Evolutionary conservation across 1,140 invertebrate genomes (phyloP), one percentile per base, ranked within the genome.

Genomic region (Doryteuthis pealeii): DNA sequence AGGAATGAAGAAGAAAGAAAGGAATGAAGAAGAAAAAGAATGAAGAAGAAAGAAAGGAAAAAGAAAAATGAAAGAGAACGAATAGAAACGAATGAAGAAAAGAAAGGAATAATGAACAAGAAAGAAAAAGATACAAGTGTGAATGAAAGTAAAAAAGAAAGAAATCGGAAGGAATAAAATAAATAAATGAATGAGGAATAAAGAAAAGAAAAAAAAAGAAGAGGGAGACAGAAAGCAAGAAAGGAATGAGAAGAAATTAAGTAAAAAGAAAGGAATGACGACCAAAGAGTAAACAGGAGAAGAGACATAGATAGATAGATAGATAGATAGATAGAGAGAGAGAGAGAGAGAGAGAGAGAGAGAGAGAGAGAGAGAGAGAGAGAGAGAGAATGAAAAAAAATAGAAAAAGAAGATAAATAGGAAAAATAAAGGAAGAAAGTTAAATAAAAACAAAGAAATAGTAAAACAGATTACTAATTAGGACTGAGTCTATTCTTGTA

Each of bases 331-430:
- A n/a, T n/a, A n/a, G n/a, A n/a, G n/a, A n/a, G n/a, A n/a, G 45
- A 49, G 45, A 49, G 45, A 49, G 45, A 49, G 45, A 49, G 45
- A 49, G 45, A 49, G 45, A 10, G 45, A 49, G 8, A 49, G 45
- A 49, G 45, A 49, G 45, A 49, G 45, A 49, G 45, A 49, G 45
- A 49, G 45, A 49, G 45, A 49, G 45, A 49, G 45, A 49, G 45
- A 49, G 45, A 49, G 45, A 49, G 66, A 49, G n/a, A n/a, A n/a
- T n/a, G n/a, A n/a, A n/a, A n/a, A n/a, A n/a, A n/a, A n/a, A n/a
- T n/a, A n/a, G n/a, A n/a, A n/a, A n/a, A n/a, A n/a, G n/a, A n/a
- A n/a, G n/a, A n/a, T n/a, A n/a, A n/a, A n/a, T n/a, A n/a, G n/a
- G n/a, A n/a, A n/a, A n/a, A n/a, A n/a, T n/a, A n/a, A n/a, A n/a